Conservation (phyloP, 2,797 vertebrate species). For the Kryptopterus vitreolus region DNA sequence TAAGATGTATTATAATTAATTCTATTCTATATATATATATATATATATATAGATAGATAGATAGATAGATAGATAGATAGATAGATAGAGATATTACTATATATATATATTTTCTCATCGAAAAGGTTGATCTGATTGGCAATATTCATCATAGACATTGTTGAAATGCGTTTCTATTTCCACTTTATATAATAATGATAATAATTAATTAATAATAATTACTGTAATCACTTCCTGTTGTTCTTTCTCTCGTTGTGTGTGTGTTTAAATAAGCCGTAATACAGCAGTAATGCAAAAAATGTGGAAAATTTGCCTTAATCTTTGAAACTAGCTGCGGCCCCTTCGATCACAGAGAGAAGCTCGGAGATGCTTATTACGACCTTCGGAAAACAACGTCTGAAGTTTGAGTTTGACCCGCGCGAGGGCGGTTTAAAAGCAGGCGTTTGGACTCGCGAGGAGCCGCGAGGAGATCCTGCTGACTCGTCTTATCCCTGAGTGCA, state of each 20-base stretch:
- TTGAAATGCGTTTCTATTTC: no score
- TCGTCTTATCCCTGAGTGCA: not conserved
- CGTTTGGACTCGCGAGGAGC: not conserved
- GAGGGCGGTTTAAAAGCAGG: not conserved
- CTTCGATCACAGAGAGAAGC: not conserved
- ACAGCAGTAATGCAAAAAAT: conserved; percentile 2
- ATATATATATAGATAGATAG: no score
- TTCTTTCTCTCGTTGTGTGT: not conserved
- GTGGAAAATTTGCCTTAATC: conserved; percentile 14
- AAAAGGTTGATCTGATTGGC: no score
- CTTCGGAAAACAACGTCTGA: not conserved
- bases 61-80: no score
- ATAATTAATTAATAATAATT: no score
- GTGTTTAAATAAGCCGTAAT: conserved; percentile 7
- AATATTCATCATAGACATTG: no score
- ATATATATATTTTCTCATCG: no score
- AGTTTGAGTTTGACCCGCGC: not conserved
- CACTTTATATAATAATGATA: no score
- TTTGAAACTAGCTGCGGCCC: not conserved
- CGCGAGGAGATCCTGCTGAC: not conserved
- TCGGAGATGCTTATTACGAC: conserved; percentile 3
- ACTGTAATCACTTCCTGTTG: not conserved
- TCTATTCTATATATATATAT: no score
- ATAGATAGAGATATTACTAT: no score
- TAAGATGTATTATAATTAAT: no score